Base-by-base conservation (phyloP, 1,140 invertebrate genomes). In the Cyclina sinensis region DNA sequence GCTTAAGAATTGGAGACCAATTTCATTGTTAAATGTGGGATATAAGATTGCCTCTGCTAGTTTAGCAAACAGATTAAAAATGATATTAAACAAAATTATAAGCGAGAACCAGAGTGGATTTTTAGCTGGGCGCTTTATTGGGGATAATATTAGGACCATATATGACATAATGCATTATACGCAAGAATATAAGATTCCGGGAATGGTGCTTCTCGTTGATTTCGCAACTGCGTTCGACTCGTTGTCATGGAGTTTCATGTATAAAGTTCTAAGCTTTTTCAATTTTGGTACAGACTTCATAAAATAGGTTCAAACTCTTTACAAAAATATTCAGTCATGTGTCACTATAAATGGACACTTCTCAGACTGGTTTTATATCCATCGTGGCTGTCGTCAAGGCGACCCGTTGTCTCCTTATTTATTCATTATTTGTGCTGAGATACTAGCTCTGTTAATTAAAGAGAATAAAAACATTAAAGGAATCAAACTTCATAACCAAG, bases 21-120 rank as follows among this genome's bases (percentile, higher is more conserved):
- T 89, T 35, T 89, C 57, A 18, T 30, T 89, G 65, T 51, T 85
- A 54, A 89, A 85, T 84, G 57, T 54, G 27, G 18, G 21, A 27
- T 89, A 89, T 68, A 89, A 89, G 48, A 46, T 85, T n/a, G 62
- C 39, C 24, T 73, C 86, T 21, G 16, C 62, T 43, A 24, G n/a
- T 12, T 68, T 85, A 18, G 70, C 68, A 27, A 27, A 62, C 11
- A 51, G 88, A 48, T 5, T 65, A 18, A 65, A 85, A 79, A 32
- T 12, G 27, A 81, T 85, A 4, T 37, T 89, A 37, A 30, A 39
- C 30, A 1, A 43, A 54, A 30, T 85, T 12, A 89, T 85, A n/a
- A 78, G 59, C 54, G 39, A 85, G 18, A 43, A 85, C 37, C 88
- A 79, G 32, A 84, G 11, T 46, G 81, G 81, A 14, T 89, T 85